Conservation (phyloP, 2,113 vertebrate genomes). For the Malurus cyaneus region DNA sequence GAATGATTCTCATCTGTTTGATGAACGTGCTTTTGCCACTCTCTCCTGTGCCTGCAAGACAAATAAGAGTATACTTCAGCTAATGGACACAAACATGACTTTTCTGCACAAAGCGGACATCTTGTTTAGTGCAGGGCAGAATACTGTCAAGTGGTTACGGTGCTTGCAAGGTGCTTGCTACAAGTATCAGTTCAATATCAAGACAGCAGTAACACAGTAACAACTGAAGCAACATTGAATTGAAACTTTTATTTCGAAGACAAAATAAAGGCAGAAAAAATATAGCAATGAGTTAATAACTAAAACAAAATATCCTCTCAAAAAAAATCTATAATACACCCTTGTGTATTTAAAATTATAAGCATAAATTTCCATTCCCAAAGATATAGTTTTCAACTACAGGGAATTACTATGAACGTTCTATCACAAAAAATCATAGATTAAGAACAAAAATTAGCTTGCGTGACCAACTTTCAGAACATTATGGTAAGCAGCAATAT, state of each 20-base stretch:
- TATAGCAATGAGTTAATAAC: background rate
- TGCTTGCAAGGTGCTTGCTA: background rate
- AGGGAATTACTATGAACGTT: background rate
- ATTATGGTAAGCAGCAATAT: background rate
- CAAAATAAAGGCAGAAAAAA: background rate
- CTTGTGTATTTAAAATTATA: background rate
- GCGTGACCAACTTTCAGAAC: background rate
- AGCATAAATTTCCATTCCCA: background rate
- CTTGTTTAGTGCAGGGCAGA: no score
- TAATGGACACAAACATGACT: no score
- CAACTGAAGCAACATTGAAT: background rate
- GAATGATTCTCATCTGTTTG: no score
- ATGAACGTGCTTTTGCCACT: no score
- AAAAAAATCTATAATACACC: background rate
- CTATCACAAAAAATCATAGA: background rate
- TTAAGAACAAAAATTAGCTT: background rate
- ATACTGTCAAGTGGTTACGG: no score
- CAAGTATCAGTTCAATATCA: background rate
- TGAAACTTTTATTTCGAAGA: background rate
- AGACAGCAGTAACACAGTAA: background rate
- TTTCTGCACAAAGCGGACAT: no score
- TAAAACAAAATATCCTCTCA: background rate
- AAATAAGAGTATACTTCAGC: no score
- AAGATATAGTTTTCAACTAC: background rate
- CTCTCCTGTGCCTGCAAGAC: no score